These are phyloP conservation scores for Chrysomallon squamiferum DNA, from an alignment of 1,140 invertebrate genomes.

Conservation along the genomic window DNA sequence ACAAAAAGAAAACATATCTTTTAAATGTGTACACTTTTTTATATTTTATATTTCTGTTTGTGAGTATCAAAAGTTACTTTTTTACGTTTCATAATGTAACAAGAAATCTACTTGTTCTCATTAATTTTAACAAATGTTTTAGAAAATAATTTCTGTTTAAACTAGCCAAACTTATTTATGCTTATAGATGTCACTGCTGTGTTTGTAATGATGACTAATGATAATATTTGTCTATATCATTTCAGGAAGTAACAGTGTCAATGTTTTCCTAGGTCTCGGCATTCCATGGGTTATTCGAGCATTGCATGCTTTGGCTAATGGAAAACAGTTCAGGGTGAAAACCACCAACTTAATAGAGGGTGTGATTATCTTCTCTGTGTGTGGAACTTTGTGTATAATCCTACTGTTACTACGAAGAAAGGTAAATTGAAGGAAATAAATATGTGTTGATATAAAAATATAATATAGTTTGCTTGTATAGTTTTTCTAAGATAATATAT, in stretches of 20 bases:
- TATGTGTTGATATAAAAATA: constrained; percentile 1
- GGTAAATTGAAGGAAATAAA: constrained; percentile 41
- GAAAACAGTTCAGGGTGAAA: constrained; percentile 64
- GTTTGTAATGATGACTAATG: too few relatives aligned
- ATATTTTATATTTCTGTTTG: too few relatives aligned
- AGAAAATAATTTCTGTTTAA: too few relatives aligned
- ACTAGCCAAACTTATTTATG: too few relatives aligned
- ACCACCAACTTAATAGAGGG: constrained; percentile 68
- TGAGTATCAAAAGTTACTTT: too few relatives aligned
- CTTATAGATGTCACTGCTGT: too few relatives aligned
- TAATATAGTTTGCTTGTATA: constrained; percentile 1
- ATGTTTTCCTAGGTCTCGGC: constrained; percentile 73
- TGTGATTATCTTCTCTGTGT: constrained; percentile 68
- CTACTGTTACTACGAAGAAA: constrained; percentile 66
- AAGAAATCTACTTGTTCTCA: too few relatives aligned
- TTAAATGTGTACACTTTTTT: too few relatives aligned
- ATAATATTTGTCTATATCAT: too few relatives aligned
- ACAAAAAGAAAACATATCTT: too few relatives aligned
- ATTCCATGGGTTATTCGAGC: constrained; percentile 72
- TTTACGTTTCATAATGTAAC: too few relatives aligned
- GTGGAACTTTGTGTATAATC: constrained; percentile 66
- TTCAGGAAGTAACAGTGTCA: constrained; percentile 67
- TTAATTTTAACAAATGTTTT: too few relatives aligned
- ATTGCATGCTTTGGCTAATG: constrained; percentile 66
- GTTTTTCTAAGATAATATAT: background rate